phyloP scores from a whole-genome alignment of 1,140 invertebrate species.

The Drosophila bipectinata region DNA sequence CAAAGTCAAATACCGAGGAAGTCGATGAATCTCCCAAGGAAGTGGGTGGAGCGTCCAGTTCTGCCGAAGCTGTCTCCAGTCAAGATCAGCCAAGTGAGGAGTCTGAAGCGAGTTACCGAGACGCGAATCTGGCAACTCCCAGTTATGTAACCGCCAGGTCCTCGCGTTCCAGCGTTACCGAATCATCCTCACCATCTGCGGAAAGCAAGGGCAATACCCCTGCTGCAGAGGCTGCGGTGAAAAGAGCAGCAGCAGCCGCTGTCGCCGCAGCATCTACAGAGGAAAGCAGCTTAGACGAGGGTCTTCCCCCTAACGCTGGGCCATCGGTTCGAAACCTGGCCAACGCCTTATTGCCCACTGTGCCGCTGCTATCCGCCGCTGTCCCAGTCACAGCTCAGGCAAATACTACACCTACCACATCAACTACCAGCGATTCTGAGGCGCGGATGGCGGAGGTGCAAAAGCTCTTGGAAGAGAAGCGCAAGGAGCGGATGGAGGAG shows the following conservation, averaged over 20 bases:
- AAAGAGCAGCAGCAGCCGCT: constrained; percentile 12
- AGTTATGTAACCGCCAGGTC: constrained; percentile 3
- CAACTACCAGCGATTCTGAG: neutral
- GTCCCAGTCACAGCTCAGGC: constrained; percentile 1
- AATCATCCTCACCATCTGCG: neutral
- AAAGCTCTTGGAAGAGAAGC: constrained; percentile 21
- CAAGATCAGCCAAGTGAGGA: neutral
- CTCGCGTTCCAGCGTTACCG: constrained; percentile 2
- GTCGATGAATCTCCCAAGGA: neutral
- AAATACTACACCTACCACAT: neutral
- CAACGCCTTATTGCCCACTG: constrained; percentile 12
- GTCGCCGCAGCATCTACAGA: constrained; percentile 6
- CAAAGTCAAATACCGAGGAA: neutral
- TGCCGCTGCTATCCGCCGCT: neutral
- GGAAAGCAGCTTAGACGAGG: neutral
- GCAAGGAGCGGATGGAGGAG: constrained; percentile 35
- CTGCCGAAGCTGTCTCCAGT: neutral
- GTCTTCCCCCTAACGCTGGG: neutral
- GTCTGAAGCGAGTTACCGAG: neutral
- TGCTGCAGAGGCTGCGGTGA: neutral
- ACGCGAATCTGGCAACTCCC: neutral
- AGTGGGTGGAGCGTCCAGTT: neutral
- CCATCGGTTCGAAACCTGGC: neutral
- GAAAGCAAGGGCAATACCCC: neutral
- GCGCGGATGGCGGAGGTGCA: constrained; percentile 31